Conservation (phyloP, 2,797 vertebrate species). For the Borostomias antarcticus region DNA sequence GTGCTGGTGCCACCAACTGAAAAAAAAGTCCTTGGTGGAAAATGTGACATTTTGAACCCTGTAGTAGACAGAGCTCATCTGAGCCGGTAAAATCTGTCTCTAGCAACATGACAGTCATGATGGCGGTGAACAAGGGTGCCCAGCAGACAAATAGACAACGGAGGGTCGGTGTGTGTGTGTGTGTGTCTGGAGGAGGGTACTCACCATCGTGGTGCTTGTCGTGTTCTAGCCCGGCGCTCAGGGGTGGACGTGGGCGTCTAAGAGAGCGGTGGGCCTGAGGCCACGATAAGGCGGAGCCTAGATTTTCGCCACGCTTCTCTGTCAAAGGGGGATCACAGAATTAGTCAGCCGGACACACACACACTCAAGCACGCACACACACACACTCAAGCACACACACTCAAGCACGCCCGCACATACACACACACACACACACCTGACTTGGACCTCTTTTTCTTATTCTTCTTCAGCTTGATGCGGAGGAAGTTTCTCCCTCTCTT, state of each 20-base stretch:
- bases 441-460: slow-evolving; percentile 89
- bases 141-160: too few relatives aligned
- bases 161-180: slow-evolving; percentile 31
- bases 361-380: background rate
- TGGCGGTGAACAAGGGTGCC: too few relatives aligned
- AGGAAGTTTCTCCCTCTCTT: slow-evolving; percentile 87
- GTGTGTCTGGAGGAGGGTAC: slow-evolving; percentile 27
- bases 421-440: slow-evolving; percentile 35
- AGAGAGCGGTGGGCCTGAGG: background rate
- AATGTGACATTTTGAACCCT: too few relatives aligned
- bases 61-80: too few relatives aligned
- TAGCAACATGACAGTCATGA: too few relatives aligned
- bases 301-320: background rate
- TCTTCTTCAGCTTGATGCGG: slow-evolving; percentile 89
- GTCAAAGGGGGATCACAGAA: background rate
- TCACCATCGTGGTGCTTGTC: background rate
- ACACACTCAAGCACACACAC: background rate
- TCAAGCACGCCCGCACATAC: slow-evolving; percentile 1
- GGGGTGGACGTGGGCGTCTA: slow-evolving; percentile 1
- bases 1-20: too few relatives aligned
- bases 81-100: too few relatives aligned
- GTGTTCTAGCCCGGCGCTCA: background rate
- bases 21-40: too few relatives aligned
- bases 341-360: background rate
- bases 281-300: background rate